Percentiles rank a stretch among this genome's conserved stretches.
Conservation (phyloP, 2,113 vertebrate species). For the Struthio camelus region DNA sequence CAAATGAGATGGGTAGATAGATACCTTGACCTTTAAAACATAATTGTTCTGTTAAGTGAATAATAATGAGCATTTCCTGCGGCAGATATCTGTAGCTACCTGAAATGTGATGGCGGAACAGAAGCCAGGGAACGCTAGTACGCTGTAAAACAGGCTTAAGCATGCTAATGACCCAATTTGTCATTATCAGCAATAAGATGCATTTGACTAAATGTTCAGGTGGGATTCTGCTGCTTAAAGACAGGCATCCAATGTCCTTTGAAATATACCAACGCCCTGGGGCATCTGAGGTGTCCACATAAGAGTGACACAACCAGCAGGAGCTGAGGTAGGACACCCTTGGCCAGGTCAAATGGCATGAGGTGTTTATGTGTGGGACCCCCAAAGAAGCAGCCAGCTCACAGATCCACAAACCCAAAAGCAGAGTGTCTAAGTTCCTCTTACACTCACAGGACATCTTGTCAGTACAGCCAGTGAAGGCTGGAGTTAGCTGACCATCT, state of each 20-base stretch:
- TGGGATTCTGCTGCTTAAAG: not conserved
- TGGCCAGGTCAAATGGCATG: not conserved
- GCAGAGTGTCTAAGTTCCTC: not conserved
- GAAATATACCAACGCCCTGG: not conserved
- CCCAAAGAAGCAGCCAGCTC: not conserved
- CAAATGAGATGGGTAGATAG: constrained; percentile 36
- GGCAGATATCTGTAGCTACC: not conserved
- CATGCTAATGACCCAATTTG: constrained; percentile 42
- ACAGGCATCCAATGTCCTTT: not conserved
- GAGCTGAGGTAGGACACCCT: not conserved
- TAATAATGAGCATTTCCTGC: constrained; percentile 52
- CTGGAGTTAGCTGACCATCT: not conserved
- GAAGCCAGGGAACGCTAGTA: not conserved
- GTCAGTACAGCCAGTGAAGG: not conserved
- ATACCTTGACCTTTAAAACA: constrained; percentile 52
- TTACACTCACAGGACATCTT: not conserved
- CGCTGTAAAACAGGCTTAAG: not conserved
- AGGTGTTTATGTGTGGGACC: not conserved
- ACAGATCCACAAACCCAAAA: not conserved
- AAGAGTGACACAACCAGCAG: not conserved
- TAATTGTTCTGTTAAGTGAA: constrained; percentile 61
- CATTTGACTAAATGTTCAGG: not conserved
- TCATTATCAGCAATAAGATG: not conserved
- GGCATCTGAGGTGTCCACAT: not conserved
- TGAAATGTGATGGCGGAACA: constrained; percentile 56